phyloP scores from a whole-genome alignment of 2,888 invertebrate species.

The Drosophila lutescens region DNA sequence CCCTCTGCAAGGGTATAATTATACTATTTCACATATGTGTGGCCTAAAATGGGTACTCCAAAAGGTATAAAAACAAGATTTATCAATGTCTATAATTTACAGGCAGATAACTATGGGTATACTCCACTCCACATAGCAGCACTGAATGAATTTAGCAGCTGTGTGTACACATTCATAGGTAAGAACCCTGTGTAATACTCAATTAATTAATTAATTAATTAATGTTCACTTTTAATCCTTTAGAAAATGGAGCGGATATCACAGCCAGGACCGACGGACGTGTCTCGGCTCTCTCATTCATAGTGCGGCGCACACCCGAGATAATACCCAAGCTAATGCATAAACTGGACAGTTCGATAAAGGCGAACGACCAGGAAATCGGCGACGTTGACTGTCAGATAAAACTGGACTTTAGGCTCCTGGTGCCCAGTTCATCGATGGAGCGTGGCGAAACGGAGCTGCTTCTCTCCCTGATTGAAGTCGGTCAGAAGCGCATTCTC shows the following conservation, averaged over 20 bases:
- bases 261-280: conserved; percentile 92
- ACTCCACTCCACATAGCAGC: conserved; percentile 93
- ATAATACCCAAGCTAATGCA: conserved; percentile 89
- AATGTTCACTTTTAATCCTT: background rate
- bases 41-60: too few relatives aligned
- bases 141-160: conserved; percentile 91
- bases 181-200: conserved; percentile 67
- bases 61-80: too few relatives aligned
- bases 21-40: too few relatives aligned
- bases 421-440: conserved; percentile 86
- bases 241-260: conserved; percentile 91
- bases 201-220: too few relatives aligned
- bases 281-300: conserved; percentile 91
- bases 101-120: conserved; percentile 91
- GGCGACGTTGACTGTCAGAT: conserved; percentile 94
- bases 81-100: background rate
- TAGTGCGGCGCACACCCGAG: conserved; percentile 93
- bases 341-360: conserved; percentile 90
- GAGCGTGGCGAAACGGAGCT: conserved; percentile 89
- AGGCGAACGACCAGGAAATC: conserved; percentile 92
- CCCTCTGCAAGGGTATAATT: too few relatives aligned
- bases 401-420: conserved; percentile 87
- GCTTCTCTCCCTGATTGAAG: conserved; percentile 90
- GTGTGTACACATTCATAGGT: conserved; percentile 89
- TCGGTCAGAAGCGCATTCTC: conserved; percentile 91